Base-by-base conservation (phyloP, 2,888 invertebrate species). In the Sceliomorpha sp. region DNA sequence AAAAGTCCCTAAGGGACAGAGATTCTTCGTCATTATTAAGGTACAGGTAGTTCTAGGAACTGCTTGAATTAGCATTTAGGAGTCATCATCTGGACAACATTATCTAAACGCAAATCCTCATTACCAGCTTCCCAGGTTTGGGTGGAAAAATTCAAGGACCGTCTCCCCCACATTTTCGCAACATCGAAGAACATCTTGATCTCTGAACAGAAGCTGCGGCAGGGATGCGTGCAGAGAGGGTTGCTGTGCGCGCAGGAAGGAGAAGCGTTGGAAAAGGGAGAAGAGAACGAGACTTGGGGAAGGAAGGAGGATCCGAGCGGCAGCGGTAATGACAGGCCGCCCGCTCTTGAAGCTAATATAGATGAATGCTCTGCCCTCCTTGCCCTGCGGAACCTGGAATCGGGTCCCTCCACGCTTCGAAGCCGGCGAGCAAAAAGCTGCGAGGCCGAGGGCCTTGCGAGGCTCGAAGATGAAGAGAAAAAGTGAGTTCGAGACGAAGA, bases 291-390 rank as follows among this genome's bases (percentile, higher is more conserved):
- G 42, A 32, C n/a, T 32, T 62, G 50, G 67, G 64, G 60, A 63
- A 60, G 60, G 64, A 60, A 70, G 71, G 70, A 59, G 78, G 73
- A 74, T 70, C 68, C 68, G 76, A 82, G 81, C 84, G 86, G 87
- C 84, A 80, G 81, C 85, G 87, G 84, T 88, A 88, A 88, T 88
- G 87, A 88, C 88, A 88, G 87, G 85, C 88, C 87, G 85, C 85
- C 82, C 84, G 87, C 85, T 88, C 83, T 87, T 86, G 87, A 82
- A 88, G 88, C 88, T 88, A 88, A 88, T 88, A 87, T 86, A 88
- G 87, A 88, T 86, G 87, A 88, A 87, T 88, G 88, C 88, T 81
- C 84, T 84, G 84, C 84, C 85, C 85, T 85, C 81, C 82, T 85
- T 84, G 84, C 83, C 85, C 84, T 80, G 80, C 82, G 83, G 87